phyloP scores from a whole-genome alignment of 2,113 vertebrate species.

The Reinhardtius hippoglossoides region DNA sequence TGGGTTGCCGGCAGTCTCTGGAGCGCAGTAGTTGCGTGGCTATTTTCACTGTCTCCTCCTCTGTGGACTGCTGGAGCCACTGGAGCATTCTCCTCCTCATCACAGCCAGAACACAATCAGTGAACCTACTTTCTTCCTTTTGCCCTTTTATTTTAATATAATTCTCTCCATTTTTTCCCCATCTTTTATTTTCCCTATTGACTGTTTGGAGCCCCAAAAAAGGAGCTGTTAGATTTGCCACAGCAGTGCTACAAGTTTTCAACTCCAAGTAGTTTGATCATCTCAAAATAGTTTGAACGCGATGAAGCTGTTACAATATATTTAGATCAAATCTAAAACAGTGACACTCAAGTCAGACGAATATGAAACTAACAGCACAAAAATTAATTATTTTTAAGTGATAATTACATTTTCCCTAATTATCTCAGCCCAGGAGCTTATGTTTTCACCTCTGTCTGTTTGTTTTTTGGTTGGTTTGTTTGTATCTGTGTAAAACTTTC shows the following conservation, averaged over 20 bases:
- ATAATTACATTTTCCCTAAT: too few relatives aligned
- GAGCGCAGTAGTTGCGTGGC: conserved; percentile 54
- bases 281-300: background rate
- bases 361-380: background rate
- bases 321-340: conserved; percentile 7
- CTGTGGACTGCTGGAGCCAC: conserved; percentile 60
- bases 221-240: background rate
- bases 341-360: too few relatives aligned
- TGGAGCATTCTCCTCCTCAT: conserved; percentile 70
- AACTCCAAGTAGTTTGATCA: background rate
- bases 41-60: conserved; percentile 70
- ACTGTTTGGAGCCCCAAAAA: background rate
- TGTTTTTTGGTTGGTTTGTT: too few relatives aligned
- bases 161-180: background rate
- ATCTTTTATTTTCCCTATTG: conserved; percentile 5
- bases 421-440: too few relatives aligned
- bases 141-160: conserved; percentile 35
- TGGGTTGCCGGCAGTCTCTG: conserved; percentile 72
- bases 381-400: background rate
- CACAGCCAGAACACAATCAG: conserved; percentile 68
- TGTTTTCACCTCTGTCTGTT: too few relatives aligned
- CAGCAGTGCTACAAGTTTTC: background rate
- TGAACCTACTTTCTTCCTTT: conserved; percentile 46
- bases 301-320: conserved; percentile 1
- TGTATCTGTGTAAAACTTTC: too few relatives aligned